Evolutionary conservation across 2,113 vertebrate species (phyloP), one percentile per base, ranked within the genome.

Genomic region (Gadus macrocephalus): DNA sequence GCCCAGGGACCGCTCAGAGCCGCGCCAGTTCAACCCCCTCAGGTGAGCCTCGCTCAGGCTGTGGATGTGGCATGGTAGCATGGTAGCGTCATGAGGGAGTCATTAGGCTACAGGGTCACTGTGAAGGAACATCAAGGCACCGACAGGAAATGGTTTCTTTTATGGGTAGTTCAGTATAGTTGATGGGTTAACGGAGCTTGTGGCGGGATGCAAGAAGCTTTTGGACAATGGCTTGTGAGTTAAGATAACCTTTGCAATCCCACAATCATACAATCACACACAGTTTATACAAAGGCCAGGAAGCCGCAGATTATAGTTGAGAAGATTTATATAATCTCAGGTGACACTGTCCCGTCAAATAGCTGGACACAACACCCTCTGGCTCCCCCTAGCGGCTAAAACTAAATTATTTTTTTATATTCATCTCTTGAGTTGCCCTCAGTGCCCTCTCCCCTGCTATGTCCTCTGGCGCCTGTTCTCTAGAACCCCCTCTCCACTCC

Each of bases 1-100:
- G 0, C 88, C 89, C n/a, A 81, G 89, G 35, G 91, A 93, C 80
- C 78, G 81, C 61, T 91, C 91, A 17, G 93, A 93, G 12, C 85
- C 91, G 1, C 88, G 88, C 0, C 88, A 81, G 62, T 82, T 91
- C 67, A 90, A 88, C 73, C 87, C 88, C 60, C 84, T 87, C 89
- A 94, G 93, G 94, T 94, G 66, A 77, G 31, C 31, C 31, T 35
- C 0, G 4, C 6, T 35, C 31, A 35, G 31, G 31, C 31, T 49
- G 42, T 14, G 12, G 8, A 9, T 49, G 42, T 49, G 2, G 42
- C 42, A 49, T 9, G 42, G 9, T 49, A 49, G 25, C 42, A 49
- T 12, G 42, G 14, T 9, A 49, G 42, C 42, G 42, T 49, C 42
- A 49, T 7, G 6, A 9, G 1, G 42, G 42, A 12, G 12, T 7